These are phyloP conservation scores for Melitaea athalia DNA, from an alignment of 2,888 invertebrate genomes.

Conservation along the genomic window DNA sequence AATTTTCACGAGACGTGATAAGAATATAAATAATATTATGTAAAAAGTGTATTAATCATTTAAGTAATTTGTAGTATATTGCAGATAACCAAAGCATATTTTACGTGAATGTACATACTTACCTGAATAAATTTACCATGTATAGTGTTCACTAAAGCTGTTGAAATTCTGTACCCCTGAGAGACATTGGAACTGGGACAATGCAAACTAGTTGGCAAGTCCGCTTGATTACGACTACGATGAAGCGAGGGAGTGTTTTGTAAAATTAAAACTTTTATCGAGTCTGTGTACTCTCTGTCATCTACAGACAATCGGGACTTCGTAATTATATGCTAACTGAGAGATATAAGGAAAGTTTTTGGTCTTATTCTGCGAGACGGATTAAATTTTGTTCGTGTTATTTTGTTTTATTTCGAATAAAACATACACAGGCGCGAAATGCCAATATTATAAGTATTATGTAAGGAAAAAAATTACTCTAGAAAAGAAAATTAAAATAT, in stretches of 20 bases:
- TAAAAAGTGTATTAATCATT: no score
- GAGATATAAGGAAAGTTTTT: conserved; percentile 30
- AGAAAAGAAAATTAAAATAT: no score
- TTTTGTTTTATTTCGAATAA: no score
- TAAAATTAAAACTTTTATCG: conserved; percentile 39
- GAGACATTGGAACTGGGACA: conserved; percentile 38
- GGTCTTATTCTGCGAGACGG: conserved; percentile 2
- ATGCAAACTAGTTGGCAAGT: conserved; percentile 39
- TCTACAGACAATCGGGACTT: conserved; percentile 22
- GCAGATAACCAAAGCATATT: neutral
- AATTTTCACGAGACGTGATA: no score
- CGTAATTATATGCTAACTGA: conserved; percentile 22
- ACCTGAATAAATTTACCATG: conserved; percentile 31
- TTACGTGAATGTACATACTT: conserved; percentile 10
- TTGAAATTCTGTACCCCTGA: conserved; percentile 36
- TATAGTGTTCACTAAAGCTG: conserved; percentile 28
- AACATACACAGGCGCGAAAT: no score
- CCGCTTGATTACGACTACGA: conserved; percentile 37
- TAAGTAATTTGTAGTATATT: neutral
- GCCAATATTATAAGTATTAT: no score
- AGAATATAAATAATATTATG: no score
- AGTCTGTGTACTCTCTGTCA: conserved; percentile 28
- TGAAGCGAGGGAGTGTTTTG: conserved; percentile 29
- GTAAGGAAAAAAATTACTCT: no score
- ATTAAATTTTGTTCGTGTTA: neutral